phyloP scores from a whole-genome alignment of 2,113 vertebrate species.

The Probosciger aterrimus region DNA sequence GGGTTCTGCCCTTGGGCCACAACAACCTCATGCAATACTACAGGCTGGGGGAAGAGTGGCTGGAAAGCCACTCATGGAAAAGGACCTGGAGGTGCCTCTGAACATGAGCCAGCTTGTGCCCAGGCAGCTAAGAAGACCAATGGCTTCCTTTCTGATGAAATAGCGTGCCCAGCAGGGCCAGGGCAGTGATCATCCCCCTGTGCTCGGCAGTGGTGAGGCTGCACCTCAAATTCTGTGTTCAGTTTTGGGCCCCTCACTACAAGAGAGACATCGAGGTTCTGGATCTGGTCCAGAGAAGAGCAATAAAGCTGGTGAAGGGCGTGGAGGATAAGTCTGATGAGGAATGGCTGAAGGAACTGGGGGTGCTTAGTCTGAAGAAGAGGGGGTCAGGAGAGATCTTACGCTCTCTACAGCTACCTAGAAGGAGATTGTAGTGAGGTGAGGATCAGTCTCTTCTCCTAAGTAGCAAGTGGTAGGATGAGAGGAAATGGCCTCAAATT shows the following conservation, averaged over 20 bases:
- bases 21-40: neutral
- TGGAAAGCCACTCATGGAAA: neutral
- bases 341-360: neutral
- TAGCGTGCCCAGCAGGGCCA: neutral
- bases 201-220: neutral
- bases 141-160: neutral
- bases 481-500: neutral
- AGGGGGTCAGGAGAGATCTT: neutral
- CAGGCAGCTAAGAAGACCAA: neutral
- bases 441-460: neutral
- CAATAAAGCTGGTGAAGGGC: neutral
- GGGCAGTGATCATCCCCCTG: neutral
- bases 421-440: neutral
- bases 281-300: neutral
- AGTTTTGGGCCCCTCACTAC: neutral
- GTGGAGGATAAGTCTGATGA: neutral
- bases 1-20: neutral
- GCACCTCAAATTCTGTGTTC: neutral
- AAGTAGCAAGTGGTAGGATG: neutral
- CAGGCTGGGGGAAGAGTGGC: neutral
- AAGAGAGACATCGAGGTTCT: neutral
- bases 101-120: neutral
- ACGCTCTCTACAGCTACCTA: neutral
- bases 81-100: neutral
- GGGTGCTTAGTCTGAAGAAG: neutral